phyloP scores from a whole-genome alignment of 30 jellyfish, hydroid and myxozoan genomes.

The Aurelia sp. region DNA sequence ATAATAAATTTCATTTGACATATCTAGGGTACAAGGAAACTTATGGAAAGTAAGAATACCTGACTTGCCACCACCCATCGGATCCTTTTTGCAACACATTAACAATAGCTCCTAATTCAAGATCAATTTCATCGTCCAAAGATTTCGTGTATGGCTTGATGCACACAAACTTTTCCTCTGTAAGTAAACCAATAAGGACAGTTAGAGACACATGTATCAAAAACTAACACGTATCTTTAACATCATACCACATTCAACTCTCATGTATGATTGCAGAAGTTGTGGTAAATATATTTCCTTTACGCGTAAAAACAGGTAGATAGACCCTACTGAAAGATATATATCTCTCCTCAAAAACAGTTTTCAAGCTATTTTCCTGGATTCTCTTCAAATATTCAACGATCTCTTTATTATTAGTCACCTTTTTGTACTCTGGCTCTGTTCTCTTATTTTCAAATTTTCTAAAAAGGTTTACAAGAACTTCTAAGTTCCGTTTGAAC shows the following conservation, averaged over 20 bases:
- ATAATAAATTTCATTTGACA: too few relatives aligned
- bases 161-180: conserved; percentile 82
- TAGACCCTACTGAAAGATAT: background rate
- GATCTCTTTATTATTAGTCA: too few relatives aligned
- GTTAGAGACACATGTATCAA: background rate
- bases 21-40: too few relatives aligned
- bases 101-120: conserved; percentile 90
- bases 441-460: too few relatives aligned
- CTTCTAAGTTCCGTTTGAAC: too few relatives aligned
- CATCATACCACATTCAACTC: too few relatives aligned
- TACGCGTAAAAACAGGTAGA: background rate
- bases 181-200: background rate
- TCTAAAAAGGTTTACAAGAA: too few relatives aligned
- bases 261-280: background rate
- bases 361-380: background rate
- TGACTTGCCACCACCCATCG: conserved; percentile 99
- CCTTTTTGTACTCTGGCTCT: too few relatives aligned
- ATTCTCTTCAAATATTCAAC: too few relatives aligned
- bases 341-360: background rate
- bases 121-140: conserved; percentile 82
- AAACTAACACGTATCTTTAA: too few relatives aligned
- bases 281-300: background rate
- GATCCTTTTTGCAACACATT: conserved; percentile 65
- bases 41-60: conserved; percentile 39
- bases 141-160: conserved; percentile 73